Evolutionary conservation across 2,797 vertebrate species (phyloP), one percentile per base, ranked within the genome.

Genomic region (Scomberomorus guttatus): DNA sequence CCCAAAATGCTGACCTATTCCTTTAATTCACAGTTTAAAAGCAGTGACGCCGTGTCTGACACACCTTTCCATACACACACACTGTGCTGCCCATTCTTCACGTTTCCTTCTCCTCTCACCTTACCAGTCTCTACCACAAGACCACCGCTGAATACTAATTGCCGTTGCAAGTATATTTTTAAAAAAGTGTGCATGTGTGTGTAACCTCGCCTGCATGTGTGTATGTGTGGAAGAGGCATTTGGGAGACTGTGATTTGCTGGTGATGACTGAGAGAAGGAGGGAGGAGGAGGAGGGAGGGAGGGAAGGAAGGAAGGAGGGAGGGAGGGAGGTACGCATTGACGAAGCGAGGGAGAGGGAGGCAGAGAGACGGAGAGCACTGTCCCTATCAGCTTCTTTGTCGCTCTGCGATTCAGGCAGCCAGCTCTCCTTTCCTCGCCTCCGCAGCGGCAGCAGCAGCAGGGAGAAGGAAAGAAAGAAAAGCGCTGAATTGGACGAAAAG

Each of bases 241-340:
- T 89, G 89, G 90, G 85, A 80, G 85, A 44, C 76, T 90, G 88
- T 91, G 94, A 95, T 95, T 96, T 88, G 95, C 94, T 94, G 91
- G 87, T 46, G 87, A 90, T 88, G 92, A 94, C 92, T 85, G 88
- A 91, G 79, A 81, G 80, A 25, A 72, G 75, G 63, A 85, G 84
- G 65, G 80, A 77, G 54, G 27, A 39, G 2, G 69, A 22, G 56
- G 32, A 34, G 32, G 7, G 71, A 75, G 62, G 66, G 80, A 83
- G 65, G 32, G 75, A 76, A 81, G 63, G 59, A 75, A 52, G 57
- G 68, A 77, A 42, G 39, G 62, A 74, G 50, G 74, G 57, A 69
- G 52, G 22, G 78, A 82, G 86, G 90, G 81, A 87, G 86, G 74
- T 83, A 72, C 87, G 86, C 89, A 92, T 87, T 85, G 89, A 91